Percentiles rank a stretch among this genome's conserved stretches.
Evolutionary conservation across 2,113 vertebrate species (phyloP).

Genomic region (Leucosticte australis): DNA sequence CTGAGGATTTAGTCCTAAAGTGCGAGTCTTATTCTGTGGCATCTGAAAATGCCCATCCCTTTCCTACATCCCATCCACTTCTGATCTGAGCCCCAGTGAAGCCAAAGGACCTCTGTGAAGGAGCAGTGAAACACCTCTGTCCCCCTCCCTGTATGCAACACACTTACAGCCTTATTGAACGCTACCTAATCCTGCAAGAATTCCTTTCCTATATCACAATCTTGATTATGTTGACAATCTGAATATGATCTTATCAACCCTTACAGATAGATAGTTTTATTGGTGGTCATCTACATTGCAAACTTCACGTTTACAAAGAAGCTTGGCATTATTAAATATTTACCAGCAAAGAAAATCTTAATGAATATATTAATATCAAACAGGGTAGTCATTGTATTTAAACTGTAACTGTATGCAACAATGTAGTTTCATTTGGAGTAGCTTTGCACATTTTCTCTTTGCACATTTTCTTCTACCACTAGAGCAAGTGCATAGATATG

Average conservation of each 20-base stretch:
- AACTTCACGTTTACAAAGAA: neutral
- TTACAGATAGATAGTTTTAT: neutral
- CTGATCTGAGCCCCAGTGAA: neutral
- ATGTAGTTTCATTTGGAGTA: neutral
- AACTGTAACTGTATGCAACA: neutral
- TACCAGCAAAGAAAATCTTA: neutral
- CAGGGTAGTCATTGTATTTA: conserved; percentile 11
- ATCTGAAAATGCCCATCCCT: neutral
- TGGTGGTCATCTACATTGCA: neutral
- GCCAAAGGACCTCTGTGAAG: neutral
- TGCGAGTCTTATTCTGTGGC: neutral
- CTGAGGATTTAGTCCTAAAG: neutral
- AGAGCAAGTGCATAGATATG: neutral
- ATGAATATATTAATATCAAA: neutral
- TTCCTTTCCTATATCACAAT: neutral
- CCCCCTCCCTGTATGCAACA: neutral
- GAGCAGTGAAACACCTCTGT: neutral
- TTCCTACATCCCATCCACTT: neutral
- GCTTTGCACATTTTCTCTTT: neutral
- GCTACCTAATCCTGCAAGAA: neutral
- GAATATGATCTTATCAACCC: neutral
- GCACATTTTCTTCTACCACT: neutral
- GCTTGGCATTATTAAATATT: neutral
- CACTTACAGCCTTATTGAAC: neutral
- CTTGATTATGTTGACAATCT: neutral